Percentiles rank a stretch among this genome's conserved stretches.
Conservation (phyloP, 2,797 vertebrate species). For the Lutjanus argentimaculatus region DNA sequence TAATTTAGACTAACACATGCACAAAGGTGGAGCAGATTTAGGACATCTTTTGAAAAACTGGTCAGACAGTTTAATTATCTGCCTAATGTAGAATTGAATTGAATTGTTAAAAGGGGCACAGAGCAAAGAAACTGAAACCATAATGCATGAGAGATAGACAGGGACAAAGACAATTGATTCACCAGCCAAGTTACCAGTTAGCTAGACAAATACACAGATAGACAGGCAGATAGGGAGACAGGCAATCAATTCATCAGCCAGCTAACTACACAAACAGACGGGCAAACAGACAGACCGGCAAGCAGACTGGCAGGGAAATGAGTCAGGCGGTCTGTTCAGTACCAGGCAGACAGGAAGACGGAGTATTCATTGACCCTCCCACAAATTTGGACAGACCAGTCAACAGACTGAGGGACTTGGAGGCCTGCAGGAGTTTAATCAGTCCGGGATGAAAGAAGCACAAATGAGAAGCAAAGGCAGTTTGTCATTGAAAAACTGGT, state of each 20-base stretch:
- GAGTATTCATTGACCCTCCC: slow-evolving; percentile 34
- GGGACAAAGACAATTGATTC: slow-evolving; percentile 38
- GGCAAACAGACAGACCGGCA: slow-evolving; percentile 45
- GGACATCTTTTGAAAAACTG: background rate
- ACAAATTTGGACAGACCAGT: slow-evolving; percentile 41
- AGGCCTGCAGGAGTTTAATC: slow-evolving; percentile 38
- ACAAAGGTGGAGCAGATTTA: background rate
- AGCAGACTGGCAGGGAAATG: slow-evolving; percentile 47
- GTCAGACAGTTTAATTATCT: background rate
- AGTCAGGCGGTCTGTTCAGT: slow-evolving; percentile 40
- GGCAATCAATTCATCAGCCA: slow-evolving; percentile 55
- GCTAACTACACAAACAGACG: slow-evolving; percentile 46
- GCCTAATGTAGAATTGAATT: background rate
- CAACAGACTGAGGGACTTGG: slow-evolving; percentile 34
- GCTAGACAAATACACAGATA: slow-evolving; percentile 49
- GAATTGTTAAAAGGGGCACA: background rate
- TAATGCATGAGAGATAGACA: slow-evolving; percentile 8
- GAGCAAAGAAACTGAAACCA: background rate
- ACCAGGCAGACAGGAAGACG: slow-evolving; percentile 36
- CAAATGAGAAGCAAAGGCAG: slow-evolving; percentile 9
- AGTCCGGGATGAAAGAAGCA: slow-evolving; percentile 13
- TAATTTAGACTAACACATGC: background rate
- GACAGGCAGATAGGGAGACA: slow-evolving; percentile 51
- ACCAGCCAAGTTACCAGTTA: slow-evolving; percentile 35
- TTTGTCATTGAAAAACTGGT: slow-evolving; percentile 18